phyloP scores from a whole-genome alignment of 2,113 vertebrate species.

The Colistium nudipinnis region DNA sequence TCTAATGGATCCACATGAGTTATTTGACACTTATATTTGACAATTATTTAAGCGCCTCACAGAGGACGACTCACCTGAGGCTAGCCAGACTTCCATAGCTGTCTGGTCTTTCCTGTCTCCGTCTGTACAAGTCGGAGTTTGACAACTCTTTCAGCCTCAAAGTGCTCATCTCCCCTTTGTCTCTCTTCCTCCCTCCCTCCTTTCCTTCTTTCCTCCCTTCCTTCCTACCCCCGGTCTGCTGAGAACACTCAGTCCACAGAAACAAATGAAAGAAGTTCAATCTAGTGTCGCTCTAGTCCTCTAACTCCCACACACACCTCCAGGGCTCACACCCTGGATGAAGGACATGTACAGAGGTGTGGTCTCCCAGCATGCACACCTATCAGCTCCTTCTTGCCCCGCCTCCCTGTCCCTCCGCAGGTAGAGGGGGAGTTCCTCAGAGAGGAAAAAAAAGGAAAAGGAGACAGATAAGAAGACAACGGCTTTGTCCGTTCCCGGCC shows the following conservation, averaged over 20 bases:
- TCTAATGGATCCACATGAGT: neutral
- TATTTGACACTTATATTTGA: neutral
- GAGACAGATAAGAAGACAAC: neutral
- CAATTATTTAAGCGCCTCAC: neutral
- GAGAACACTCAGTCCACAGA: conserved; percentile 17
- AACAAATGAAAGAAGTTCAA: conserved; percentile 25
- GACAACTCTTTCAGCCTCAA: conserved; percentile 92
- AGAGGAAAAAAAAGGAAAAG: conserved; percentile 11
- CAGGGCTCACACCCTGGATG: conserved; percentile 80
- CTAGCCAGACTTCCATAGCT: conserved; percentile 83
- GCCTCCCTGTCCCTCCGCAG: conserved; percentile 56
- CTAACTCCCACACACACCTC: conserved; percentile 77
- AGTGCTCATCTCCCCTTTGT: conserved; percentile 87
- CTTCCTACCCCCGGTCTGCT: conserved; percentile 30
- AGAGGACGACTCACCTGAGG: conserved; percentile 84
- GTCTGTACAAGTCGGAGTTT: conserved; percentile 92
- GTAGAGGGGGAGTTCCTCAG: conserved; percentile 44
- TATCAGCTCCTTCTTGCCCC: conserved; percentile 68
- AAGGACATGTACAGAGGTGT: conserved; percentile 77
- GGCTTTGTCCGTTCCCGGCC: conserved; percentile 12
- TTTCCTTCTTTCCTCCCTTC: conserved; percentile 30
- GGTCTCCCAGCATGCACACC: conserved; percentile 81
- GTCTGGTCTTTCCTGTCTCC: conserved; percentile 91
- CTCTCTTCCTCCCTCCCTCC: conserved; percentile 36
- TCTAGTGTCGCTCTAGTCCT: conserved; percentile 44